These are phyloP conservation scores for Melieria omissa DNA, from an alignment of 2,888 invertebrate species.

Conservation along the genomic window DNA sequence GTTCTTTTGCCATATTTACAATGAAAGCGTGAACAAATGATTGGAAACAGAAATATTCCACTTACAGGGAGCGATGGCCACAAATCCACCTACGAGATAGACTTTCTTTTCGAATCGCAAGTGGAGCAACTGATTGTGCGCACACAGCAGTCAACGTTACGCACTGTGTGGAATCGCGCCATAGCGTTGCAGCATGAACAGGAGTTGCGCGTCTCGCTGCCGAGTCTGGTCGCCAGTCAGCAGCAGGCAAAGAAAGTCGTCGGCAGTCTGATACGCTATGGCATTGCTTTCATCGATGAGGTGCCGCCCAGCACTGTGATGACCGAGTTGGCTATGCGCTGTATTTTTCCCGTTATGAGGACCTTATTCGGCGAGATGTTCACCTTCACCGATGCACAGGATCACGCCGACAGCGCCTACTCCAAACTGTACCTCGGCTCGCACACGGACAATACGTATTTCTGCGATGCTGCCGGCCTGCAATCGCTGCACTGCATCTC, in stretches of 20 bases:
- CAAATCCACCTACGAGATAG: conserved; percentile 68
- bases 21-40: no score
- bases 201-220: conserved; percentile 63
- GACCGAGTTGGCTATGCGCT: conserved; percentile 68
- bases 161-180: conserved; percentile 69
- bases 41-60: no score
- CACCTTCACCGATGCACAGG: conserved; percentile 71
- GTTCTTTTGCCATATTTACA: no score
- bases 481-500: conserved; percentile 73
- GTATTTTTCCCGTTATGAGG: conserved; percentile 73
- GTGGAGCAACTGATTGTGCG: conserved; percentile 49
- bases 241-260: conserved; percentile 68
- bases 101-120: conserved; percentile 67
- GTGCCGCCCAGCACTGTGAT: conserved; percentile 60
- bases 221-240: conserved; percentile 68
- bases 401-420: conserved; percentile 80
- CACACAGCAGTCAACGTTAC: conserved; percentile 47
- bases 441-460: conserved; percentile 85
- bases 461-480: conserved; percentile 77
- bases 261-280: conserved; percentile 62
- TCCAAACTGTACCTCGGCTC: conserved; percentile 74
- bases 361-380: conserved; percentile 82
- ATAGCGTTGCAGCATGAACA: conserved; percentile 65
- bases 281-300: conserved; percentile 64
- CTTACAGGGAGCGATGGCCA: conserved; percentile 72